Conservation (phyloP, 2,797 vertebrate genomes). For the Pseudochirops corinnae region DNA sequence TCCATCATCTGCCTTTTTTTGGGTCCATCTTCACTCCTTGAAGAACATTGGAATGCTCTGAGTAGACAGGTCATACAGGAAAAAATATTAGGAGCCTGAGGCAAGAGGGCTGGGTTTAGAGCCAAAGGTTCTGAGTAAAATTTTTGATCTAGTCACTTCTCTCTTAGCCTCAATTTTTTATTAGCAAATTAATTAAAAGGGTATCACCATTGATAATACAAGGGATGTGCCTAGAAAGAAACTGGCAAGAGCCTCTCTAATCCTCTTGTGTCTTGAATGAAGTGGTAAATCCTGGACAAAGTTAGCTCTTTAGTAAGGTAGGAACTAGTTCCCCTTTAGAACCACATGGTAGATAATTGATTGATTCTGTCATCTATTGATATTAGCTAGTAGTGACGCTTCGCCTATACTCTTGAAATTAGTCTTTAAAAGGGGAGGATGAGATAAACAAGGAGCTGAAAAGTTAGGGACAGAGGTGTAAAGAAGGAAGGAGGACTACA, state of each 20-base stretch:
- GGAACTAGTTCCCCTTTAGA: neutral
- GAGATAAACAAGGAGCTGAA: neutral
- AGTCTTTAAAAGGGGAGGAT: neutral
- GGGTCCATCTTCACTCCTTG: neutral
- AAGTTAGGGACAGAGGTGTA: neutral
- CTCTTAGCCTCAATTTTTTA: neutral
- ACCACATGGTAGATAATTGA: neutral
- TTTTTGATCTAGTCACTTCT: neutral
- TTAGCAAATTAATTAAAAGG: neutral
- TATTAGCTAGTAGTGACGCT: neutral
- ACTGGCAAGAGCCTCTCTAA: neutral
- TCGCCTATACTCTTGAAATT: neutral
- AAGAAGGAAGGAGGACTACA: neutral
- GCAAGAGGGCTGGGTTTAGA: neutral
- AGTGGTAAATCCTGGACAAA: neutral
- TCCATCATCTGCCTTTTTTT: constrained; percentile 2
- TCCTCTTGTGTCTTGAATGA: neutral
- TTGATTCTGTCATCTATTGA: neutral
- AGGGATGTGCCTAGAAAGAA: neutral
- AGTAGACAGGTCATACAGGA: neutral
- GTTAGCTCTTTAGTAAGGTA: neutral
- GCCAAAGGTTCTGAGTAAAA: neutral
- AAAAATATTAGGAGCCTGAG: neutral
- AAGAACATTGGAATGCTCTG: neutral
- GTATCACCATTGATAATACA: neutral